These are phyloP conservation scores for Muricea muricata DNA, from an alignment of 92 coral and sea anemone species.

Conservation along the genomic window DNA sequence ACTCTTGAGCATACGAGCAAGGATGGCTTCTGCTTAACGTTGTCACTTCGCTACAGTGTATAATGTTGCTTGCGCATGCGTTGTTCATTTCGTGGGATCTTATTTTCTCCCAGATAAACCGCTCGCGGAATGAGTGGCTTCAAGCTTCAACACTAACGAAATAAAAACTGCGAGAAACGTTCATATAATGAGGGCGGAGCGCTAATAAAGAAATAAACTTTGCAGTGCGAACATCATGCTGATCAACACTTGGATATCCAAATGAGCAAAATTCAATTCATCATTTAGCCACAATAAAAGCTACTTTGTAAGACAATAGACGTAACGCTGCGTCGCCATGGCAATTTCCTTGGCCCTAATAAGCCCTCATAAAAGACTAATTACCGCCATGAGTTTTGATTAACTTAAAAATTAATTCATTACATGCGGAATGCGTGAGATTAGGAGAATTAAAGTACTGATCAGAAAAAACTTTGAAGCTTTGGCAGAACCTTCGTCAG, in stretches of 20 bases:
- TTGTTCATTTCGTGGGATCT: too few relatives aligned
- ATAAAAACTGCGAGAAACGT: too few relatives aligned
- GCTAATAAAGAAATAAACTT: conserved; percentile 6
- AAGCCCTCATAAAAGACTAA: conserved; percentile 44
- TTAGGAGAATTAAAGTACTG: conserved; percentile 15
- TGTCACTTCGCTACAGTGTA: too few relatives aligned
- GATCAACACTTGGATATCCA: conserved; percentile 17
- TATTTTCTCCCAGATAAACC: too few relatives aligned
- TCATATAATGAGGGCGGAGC: conserved; percentile 37
- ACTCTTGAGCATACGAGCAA: too few relatives aligned
- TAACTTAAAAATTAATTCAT: conserved; percentile 44
- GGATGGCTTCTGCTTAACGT: too few relatives aligned
- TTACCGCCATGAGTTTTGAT: conserved; percentile 37
- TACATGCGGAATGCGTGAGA: conserved; percentile 11
- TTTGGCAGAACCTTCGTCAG: not conserved
- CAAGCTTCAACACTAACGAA: too few relatives aligned
- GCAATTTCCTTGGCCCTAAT: conserved; percentile 26
- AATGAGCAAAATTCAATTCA: conserved; percentile 35
- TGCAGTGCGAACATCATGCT: conserved; percentile 20
- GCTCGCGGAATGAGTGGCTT: too few relatives aligned
- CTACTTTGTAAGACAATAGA: conserved; percentile 52
- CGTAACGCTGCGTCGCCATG: conserved; percentile 21
- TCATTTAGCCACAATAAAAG: conserved; percentile 33
- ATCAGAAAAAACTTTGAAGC: not conserved
- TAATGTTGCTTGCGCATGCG: too few relatives aligned